These are phyloP conservation scores for Clanis bilineata DNA, from an alignment of 2,888 invertebrate genomes.

Conservation along the genomic window DNA sequence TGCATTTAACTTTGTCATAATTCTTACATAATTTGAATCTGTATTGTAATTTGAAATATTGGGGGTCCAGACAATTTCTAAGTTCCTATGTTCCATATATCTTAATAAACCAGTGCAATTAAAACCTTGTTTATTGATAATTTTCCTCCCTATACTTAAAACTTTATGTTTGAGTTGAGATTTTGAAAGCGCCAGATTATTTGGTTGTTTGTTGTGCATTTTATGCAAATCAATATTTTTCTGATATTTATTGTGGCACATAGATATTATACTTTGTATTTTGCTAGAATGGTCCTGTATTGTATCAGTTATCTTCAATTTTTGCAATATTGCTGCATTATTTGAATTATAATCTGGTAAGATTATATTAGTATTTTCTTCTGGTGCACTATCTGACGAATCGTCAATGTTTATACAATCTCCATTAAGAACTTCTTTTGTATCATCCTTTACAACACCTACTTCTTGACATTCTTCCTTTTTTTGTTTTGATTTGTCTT, in stretches of 20 bases:
- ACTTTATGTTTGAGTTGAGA: slow-evolving; percentile 61
- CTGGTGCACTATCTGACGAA: slow-evolving; percentile 50
- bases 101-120: slow-evolving; percentile 59
- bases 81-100: slow-evolving; percentile 61
- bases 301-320: slow-evolving; percentile 23
- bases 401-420: slow-evolving; percentile 61
- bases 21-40: slow-evolving; percentile 46
- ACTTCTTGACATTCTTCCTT: slow-evolving; percentile 6
- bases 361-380: slow-evolving; percentile 25
- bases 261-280: slow-evolving; percentile 52
- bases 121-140: slow-evolving; percentile 52
- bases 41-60: slow-evolving; percentile 31
- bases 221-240: slow-evolving; percentile 36
- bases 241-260: slow-evolving; percentile 48
- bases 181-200: slow-evolving; percentile 30
- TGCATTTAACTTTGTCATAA: slow-evolving; percentile 48
- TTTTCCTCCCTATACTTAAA: slow-evolving; percentile 66
- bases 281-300: slow-evolving; percentile 2
- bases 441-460: slow-evolving; percentile 16
- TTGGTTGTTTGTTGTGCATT: neutral
- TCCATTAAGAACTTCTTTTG: slow-evolving; percentile 23
- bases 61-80: slow-evolving; percentile 56
- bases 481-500: slow-evolving; percentile 20
- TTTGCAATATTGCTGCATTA: slow-evolving; percentile 23
- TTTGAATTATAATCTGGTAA: slow-evolving; percentile 22